These are phyloP conservation scores for Mimas tiliae DNA, from an alignment of 2,888 invertebrate genomes.

Conservation along the genomic window DNA sequence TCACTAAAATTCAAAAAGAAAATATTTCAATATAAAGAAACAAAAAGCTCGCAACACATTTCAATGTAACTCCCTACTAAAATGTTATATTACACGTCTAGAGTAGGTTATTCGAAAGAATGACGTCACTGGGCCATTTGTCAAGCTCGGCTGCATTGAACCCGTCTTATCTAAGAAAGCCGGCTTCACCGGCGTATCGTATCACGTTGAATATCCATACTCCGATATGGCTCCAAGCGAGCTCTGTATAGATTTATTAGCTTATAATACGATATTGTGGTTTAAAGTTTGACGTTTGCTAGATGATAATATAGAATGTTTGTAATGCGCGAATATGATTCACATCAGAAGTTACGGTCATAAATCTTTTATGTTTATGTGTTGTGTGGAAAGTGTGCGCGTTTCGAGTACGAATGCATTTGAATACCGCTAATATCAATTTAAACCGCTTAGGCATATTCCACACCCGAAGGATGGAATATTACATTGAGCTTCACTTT, in stretches of 20 bases:
- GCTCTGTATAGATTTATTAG: constrained; percentile 54
- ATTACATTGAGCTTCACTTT: background rate
- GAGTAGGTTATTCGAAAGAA: constrained; percentile 32
- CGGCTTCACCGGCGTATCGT: constrained; percentile 63
- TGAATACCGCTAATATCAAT: background rate
- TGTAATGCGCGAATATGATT: constrained; percentile 37
- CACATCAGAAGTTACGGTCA: constrained; percentile 8
- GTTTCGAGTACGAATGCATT: background rate
- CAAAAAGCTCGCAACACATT: constrained; percentile 8
- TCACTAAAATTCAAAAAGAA: background rate
- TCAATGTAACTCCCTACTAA: constrained; percentile 40
- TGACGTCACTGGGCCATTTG: constrained; percentile 74
- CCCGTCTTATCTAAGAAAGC: constrained; percentile 72
- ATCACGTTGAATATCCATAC: constrained; percentile 65
- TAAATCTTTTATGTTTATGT: constrained; percentile 23
- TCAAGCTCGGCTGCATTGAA: constrained; percentile 69
- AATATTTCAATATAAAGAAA: constrained; percentile 6
- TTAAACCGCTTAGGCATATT: background rate
- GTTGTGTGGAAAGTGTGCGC: background rate
- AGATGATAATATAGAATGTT: constrained; percentile 42
- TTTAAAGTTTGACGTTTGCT: constrained; percentile 46
- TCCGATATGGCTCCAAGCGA: constrained; percentile 56
- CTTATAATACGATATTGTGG: constrained; percentile 48
- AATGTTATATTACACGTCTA: constrained; percentile 40
- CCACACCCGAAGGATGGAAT: background rate